Evolutionary conservation across 2,888 invertebrate species (phyloP).

Genomic region (Quadriops clusia): DNA sequence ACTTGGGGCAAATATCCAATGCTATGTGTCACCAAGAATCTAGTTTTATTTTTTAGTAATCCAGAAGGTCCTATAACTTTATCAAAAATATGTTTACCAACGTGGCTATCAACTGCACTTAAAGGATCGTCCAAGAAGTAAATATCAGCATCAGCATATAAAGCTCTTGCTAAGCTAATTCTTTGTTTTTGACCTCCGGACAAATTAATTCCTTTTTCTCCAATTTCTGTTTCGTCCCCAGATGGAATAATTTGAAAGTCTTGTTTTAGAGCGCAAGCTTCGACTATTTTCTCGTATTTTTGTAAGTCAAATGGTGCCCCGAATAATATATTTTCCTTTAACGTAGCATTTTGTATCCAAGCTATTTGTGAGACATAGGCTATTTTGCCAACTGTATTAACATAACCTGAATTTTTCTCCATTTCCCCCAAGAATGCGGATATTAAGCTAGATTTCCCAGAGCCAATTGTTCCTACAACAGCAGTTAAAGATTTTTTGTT

Average conservation of each 20-base stretch:
- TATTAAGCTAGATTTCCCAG: constrained; percentile 42
- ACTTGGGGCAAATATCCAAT: too few species aligned
- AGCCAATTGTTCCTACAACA: constrained; percentile 48
- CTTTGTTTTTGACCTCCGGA: constrained; percentile 72
- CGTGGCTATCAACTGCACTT: constrained; percentile 78
- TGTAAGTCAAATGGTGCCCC: constrained; percentile 57
- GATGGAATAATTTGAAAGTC: constrained; percentile 59
- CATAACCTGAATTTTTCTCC: too few species aligned
- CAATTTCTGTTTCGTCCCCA: constrained; percentile 66
- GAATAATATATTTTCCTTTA: constrained; percentile 80
- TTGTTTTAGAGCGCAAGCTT: constrained; percentile 51
- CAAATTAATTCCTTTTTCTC: constrained; percentile 54
- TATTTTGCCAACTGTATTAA: too few species aligned
- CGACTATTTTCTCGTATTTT: constrained; percentile 49
- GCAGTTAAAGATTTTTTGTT: too few species aligned
- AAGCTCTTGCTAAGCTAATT: constrained; percentile 67
- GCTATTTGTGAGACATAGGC: constrained; percentile 70
- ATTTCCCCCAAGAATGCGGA: constrained; percentile 52
- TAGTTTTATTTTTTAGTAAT: too few species aligned
- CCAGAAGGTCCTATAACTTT: constrained; percentile 51
- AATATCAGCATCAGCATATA: constrained; percentile 67
- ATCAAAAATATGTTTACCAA: constrained; percentile 72
- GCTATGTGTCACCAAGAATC: too few species aligned
- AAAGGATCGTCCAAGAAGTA: constrained; percentile 77
- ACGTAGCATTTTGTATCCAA: constrained; percentile 64